Base-by-base conservation (phyloP, 2,113 vertebrate genomes). In the Corydoras sp. region DNA sequence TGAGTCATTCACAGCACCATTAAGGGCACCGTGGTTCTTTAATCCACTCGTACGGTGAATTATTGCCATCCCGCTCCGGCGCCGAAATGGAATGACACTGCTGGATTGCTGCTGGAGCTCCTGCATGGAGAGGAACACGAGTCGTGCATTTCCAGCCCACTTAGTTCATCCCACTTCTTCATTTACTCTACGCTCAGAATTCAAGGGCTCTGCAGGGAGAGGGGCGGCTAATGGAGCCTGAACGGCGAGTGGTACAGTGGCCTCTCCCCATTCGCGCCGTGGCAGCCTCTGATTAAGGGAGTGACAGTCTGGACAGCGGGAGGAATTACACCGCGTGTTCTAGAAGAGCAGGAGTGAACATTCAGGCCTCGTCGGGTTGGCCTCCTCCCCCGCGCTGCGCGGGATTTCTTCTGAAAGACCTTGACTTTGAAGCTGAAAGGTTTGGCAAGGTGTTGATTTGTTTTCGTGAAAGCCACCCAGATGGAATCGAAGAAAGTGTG, bases 231-330 rank as follows among this genome's bases (percentile, higher is more conserved):
- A 85, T 86, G 83, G 79, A 83, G 74, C 85, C 83, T 86, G 83
- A 86, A 88, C 84, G 81, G 84, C 76, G 77, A 80, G 71, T 62
- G 80, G 83, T 87, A 77, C 76, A 76, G 69, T 59, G 78, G 77
- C 62, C 82, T 81, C 72, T 82, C 73, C 72, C 85, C 74, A 66
- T 60, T 79, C n/a, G 11, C n/a, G 31, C 81, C 53, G 62, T 81
- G 85, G 78, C 83, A 83, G 83, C 76, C 78, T 74, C 75, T 83
- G 84, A 85, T 89, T 85, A 87, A 60, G 49, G 13, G 76, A 78
- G 80, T 84, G 85, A 84, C 80, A 82, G 81, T 82, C 72, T 76
- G 77, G 79, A 84, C 82, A 77, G 83, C 75, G 74, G 68, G 70
- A 83, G 76, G 70, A 83, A 83, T 76, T 74, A 71, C 83, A 68